Base-by-base conservation (phyloP, 2,888 invertebrate species). In the Liopterus haemorrhoidalis region DNA sequence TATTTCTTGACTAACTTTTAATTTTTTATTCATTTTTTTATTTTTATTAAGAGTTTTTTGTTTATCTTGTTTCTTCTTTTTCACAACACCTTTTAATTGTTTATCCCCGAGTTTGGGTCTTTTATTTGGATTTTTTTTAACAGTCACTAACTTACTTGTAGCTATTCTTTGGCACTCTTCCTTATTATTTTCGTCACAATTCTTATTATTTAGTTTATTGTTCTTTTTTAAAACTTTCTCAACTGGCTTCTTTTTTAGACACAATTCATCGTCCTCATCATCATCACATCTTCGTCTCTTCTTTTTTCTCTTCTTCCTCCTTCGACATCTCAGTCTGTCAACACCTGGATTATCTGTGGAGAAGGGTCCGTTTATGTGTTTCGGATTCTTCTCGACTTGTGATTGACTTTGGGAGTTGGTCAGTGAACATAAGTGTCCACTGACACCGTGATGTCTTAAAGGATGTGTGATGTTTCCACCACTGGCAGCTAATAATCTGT, bases 1-100 rank as follows among this genome's bases (percentile, higher is more conserved):
- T 57, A 52, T 58, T 56, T 72, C 75, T 65, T 70, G 73, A 70
- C 57, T 59, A 72, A 67, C 67, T 71, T 68, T 67, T 73, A 75
- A 57, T 60, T 59, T 55, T 57, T 57, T 59, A 51, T 59, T 61
- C 61, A 74, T 72, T 65, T 71, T 74, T 65, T 70, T 70, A 62
- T 66, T 67, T 62, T 70, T 72, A 66, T 71, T 72, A 64, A 68
- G 69, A 62, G 70, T 68, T 59, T 54, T 55, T 57, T 70, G 66
- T 60, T 69, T 60, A 66, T 68, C 61, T 71, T 71, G 63, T 41
- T 11, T 40, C 8, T 8, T 51, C 59, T 60, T 49, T 53, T 54
- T 54, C 49, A 55, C 50, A 55, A 53, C 57, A 52, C 52, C 46
- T 51, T 60, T 60, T 46, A 54, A 57, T 57, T 57, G 58, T 52